Evolutionary conservation across 2,888 invertebrate species (phyloP).

Genomic region (Aporophyla lueneburgensis): DNA sequence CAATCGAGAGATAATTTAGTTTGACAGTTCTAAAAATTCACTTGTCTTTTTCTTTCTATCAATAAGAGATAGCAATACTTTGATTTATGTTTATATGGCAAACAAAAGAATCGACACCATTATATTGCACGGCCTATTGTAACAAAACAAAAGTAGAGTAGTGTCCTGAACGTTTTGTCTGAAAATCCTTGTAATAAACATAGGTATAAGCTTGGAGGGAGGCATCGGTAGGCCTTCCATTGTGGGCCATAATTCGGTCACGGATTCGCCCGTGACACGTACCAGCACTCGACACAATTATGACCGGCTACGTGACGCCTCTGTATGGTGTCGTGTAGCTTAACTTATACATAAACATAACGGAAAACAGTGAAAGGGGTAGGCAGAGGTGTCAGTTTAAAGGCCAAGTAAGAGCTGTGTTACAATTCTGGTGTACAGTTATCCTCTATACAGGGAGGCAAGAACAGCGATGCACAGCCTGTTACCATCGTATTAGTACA

Average conservation of each 20-base stretch:
- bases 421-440: too few relatives aligned
- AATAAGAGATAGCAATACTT: too few relatives aligned
- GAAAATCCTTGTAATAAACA: conserved; percentile 42
- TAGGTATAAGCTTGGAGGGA: conserved; percentile 16
- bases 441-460: too few relatives aligned
- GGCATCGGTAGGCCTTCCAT: conserved; percentile 30
- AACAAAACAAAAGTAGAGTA: not conserved
- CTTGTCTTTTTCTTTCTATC: too few relatives aligned
- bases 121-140: not conserved
- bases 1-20: too few relatives aligned
- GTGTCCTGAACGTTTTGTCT: conserved; percentile 7
- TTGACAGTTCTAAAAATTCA: too few relatives aligned
- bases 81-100: too few relatives aligned
- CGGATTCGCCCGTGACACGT: conserved; percentile 60
- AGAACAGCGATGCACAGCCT: too few relatives aligned
- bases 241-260: conserved; percentile 67
- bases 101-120: too few relatives aligned
- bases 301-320: conserved; percentile 65
- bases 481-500: too few relatives aligned
- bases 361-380: not conserved
- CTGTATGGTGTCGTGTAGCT: conserved; percentile 11
- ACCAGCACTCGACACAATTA: conserved; percentile 69
- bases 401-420: too few relatives aligned
- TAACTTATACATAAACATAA: conserved; percentile 11
- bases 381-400: not conserved